Conservation (phyloP, 2,113 vertebrate species). For the Phycodurus eques region DNA sequence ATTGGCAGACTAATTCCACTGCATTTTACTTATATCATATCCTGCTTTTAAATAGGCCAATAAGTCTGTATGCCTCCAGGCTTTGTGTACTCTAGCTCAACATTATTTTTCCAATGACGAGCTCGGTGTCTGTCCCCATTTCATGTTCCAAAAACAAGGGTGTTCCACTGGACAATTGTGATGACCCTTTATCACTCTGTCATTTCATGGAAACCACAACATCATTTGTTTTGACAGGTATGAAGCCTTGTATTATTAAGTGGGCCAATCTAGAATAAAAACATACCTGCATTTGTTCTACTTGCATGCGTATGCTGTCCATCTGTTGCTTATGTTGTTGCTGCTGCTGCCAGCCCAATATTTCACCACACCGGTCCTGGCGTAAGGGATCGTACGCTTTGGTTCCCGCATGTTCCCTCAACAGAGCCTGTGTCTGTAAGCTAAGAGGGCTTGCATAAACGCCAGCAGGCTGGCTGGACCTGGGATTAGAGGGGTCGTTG, state of each 20-base stretch:
- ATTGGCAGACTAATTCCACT: background rate
- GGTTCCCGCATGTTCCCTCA: constrained; percentile 68
- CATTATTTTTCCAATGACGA: constrained; percentile 17
- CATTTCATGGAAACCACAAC: background rate
- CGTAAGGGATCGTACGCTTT: constrained; percentile 68
- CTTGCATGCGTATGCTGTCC: constrained; percentile 82
- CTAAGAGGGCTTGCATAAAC: constrained; percentile 70
- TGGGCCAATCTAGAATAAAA: background rate
- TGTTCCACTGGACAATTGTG: background rate
- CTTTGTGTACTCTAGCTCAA: constrained; percentile 2
- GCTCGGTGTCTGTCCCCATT: constrained; percentile 16
- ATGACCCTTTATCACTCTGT: background rate
- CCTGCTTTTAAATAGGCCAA: constrained; percentile 23
- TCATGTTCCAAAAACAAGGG: background rate
- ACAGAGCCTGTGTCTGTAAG: constrained; percentile 71
- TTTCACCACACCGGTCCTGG: constrained; percentile 76
- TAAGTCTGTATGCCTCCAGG: constrained; percentile 15
- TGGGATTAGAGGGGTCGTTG: constrained; percentile 62
- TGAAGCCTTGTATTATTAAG: background rate
- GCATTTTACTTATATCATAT: constrained; percentile 3
- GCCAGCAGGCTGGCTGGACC: constrained; percentile 37
- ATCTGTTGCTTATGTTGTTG: constrained; percentile 81
- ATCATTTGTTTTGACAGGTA: constrained; percentile 8
- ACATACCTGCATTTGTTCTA: constrained; percentile 92
- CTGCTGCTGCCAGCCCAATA: constrained; percentile 84